Base-by-base conservation (phyloP, 2,888 invertebrate species). In the Tenthredo scrophulariae region DNA sequence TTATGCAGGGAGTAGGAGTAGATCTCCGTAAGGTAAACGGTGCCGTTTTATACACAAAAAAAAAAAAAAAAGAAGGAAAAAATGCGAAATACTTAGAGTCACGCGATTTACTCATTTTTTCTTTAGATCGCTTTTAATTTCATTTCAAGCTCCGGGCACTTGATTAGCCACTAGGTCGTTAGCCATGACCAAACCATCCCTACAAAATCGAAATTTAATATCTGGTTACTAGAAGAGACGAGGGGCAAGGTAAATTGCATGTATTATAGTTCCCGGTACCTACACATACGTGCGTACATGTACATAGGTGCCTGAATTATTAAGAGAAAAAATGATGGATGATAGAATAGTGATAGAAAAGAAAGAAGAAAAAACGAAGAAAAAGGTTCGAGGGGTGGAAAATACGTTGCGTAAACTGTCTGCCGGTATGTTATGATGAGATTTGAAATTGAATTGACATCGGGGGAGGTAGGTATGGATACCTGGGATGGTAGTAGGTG, bases 371-470 rank as follows among this genome's bases (percentile, higher is more conserved):
- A 46, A 46, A 46, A 46, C 3, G 15, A 15, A 46, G 46, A 46
- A 46, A n/a, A 13, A n/a, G 26, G 22, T n/a, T 62, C 22, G 22
- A 80, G 37, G 37, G 58, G 18, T 9, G 18, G 40, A 22, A 22
- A 58, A 58, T 62, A 33, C 26, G 80, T 62, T 62, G 80, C n/a
- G 77, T 50, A 77, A 77, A 77, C 40, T 80, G 58, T 62, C 80
- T 80, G 62, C 4, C 33, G 80, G n/a, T 62, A 62, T 29, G 50
- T 22, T 62, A 62, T 62, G 80, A 80, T 58, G 80, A 80, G 80
- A 80, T 80, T 80, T 62, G 62, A 62, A 77, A 80, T 80, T 58
- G 80, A 80, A 80, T 80, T 62, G 62, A 80, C 80, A 80, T 62
- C 58, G 58, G 33, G 26, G 13, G 18, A n/a, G 74, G 33, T 1